A percentile compares a stretch with the other conserved stretches of the same genome.
These are phyloP conservation scores for Drosophila subpulchrella DNA, from an alignment of 1,140 invertebrate species.

Conservation along the genomic window DNA sequence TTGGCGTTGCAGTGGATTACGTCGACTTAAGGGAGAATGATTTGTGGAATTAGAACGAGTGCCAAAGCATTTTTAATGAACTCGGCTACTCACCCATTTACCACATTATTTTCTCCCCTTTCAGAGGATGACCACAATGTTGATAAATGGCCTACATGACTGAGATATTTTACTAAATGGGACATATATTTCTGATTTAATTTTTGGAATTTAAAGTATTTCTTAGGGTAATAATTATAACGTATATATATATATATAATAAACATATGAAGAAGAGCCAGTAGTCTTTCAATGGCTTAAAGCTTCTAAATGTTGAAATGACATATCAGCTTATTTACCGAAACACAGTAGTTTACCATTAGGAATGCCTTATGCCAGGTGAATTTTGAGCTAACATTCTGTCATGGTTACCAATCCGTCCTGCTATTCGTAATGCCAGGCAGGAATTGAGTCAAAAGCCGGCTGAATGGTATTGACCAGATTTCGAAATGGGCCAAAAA, in stretches of 20 bases:
- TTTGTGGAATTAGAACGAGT: constrained; percentile 39
- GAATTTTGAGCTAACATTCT: neutral
- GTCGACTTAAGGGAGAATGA: constrained; percentile 36
- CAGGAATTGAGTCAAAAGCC: neutral
- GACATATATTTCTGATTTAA: too few species aligned
- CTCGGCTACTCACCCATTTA: constrained; percentile 4
- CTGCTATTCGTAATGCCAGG: neutral
- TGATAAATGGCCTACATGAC: constrained; percentile 27
- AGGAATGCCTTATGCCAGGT: neutral
- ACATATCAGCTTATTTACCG: neutral
- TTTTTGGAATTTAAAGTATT: neutral
- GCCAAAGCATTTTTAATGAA: constrained; percentile 44
- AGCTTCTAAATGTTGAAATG: too few species aligned
- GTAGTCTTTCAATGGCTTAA: too few species aligned
- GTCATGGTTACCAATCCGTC: neutral
- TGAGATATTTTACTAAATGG: neutral
- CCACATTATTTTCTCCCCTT: neutral
- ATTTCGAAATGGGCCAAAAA: constrained; percentile 1
- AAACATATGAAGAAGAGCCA: too few species aligned
- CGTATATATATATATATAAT: too few species aligned
- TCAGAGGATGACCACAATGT: neutral
- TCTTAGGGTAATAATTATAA: neutral
- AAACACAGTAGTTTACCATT: neutral
- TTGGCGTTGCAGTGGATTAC: constrained; percentile 46
- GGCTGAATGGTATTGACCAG: neutral